Base-by-base conservation (phyloP, 2,888 invertebrate genomes). In the Encarsia formosa region DNA sequence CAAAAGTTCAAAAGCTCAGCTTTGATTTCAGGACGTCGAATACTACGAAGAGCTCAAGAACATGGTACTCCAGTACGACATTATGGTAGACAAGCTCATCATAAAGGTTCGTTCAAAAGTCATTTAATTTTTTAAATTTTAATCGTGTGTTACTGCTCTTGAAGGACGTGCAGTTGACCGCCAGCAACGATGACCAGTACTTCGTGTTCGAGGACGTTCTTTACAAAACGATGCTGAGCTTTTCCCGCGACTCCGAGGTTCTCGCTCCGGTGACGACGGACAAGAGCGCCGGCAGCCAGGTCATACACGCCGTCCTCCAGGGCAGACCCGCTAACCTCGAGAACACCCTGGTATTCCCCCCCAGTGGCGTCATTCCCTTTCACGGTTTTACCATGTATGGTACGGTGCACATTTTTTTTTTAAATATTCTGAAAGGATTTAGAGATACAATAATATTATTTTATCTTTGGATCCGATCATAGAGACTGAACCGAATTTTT, bases 331-430 rank as follows among this genome's bases (percentile, higher is more conserved):
- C 81, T 1, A 77, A 80, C 1, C 75, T 83, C 5, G 87, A 88
- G 63, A 85, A 81, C 65, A 78, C 84, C 18, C 84, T 90, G 18
- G 82, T 85, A 35, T 93, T 92, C 69, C 96, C 97, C 6, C 96
- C 96, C 1, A 92, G 90, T 69, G 95, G 95, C 1, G 86, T 96
- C 31, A 93, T 97, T 61, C 96, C 96, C 1, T 96, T 95, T 74
- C 95, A 97, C 72, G 96, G 96, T 1, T 95, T 97, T 74, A 89
- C 95, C 18, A 96, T 97, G 96, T 95, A 94, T 73, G 92, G 93
- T 93, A 79, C 75, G 56, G 6, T 24, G 42, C 22, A 23, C 11
- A 11, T 23, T 4, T 11, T 18, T 24, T 3, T n/a, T 26, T 35
- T 24, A 19, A 45, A 11, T 32, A 45, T 42, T 29, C 29, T 8